Evolutionary conservation across 2,113 vertebrate species (phyloP).

Genomic region (Bufo gargarizans): DNA sequence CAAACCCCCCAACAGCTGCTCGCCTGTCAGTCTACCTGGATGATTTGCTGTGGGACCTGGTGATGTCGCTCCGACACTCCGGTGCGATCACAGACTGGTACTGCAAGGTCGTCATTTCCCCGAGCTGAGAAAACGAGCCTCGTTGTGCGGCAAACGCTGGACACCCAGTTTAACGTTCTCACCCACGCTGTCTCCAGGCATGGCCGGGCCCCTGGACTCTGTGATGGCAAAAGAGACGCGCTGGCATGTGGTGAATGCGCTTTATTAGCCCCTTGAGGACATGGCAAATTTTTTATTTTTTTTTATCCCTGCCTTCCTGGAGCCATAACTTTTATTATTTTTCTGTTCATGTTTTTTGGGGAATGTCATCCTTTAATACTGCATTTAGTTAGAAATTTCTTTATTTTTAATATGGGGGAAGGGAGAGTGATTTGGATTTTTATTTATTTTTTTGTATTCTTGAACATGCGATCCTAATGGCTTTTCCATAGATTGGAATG

Average conservation of each 20-base stretch:
- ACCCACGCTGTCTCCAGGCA: constrained; percentile 12
- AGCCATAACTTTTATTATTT: no score
- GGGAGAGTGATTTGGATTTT: no score
- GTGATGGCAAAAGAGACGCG: background rate
- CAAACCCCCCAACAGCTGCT: background rate
- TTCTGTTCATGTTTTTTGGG: no score
- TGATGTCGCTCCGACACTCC: background rate
- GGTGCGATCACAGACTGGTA: background rate
- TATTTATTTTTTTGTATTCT: no score
- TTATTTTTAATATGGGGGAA: no score
- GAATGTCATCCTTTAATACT: no score
- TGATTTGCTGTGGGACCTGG: constrained; percentile 18
- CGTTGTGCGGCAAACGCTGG: constrained; percentile 1
- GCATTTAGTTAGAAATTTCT: no score
- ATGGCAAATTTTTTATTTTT: no score
- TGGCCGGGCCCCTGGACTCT: background rate
- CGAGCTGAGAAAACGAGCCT: background rate
- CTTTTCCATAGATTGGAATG: no score
- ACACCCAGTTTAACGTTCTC: constrained; percentile 23
- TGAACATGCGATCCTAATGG: no score
- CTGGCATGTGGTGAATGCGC: background rate
- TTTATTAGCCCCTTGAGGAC: background rate
- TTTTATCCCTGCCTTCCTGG: no score
- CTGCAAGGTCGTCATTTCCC: constrained; percentile 1
- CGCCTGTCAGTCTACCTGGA: constrained; percentile 10